These are phyloP conservation scores for Falco columbarius DNA, from an alignment of 2,797 vertebrate genomes.

Conservation along the genomic window DNA sequence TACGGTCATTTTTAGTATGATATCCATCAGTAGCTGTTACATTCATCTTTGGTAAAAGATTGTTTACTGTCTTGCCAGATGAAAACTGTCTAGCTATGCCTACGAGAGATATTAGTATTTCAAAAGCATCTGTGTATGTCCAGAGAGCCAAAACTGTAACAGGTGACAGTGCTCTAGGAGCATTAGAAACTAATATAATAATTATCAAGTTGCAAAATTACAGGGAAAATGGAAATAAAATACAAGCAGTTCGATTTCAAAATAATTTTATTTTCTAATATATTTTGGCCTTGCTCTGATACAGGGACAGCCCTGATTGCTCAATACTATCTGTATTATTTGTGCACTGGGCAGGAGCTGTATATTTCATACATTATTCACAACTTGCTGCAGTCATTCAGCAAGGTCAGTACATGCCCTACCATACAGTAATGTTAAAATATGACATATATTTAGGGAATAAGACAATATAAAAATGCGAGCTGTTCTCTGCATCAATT, in stretches of 20 bases:
- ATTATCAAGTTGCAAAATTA: neutral
- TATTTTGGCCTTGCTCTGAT: neutral
- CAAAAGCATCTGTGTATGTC: neutral
- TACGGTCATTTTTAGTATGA: neutral
- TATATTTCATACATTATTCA: slow-evolving; percentile 35
- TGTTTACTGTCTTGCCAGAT: neutral
- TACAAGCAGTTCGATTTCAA: neutral
- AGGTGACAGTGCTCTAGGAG: neutral
- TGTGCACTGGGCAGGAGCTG: neutral
- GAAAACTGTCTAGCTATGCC: neutral
- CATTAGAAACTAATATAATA: neutral
- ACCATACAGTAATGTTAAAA: neutral
- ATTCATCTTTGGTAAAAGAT: neutral
- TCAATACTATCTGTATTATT: neutral
- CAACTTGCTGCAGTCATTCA: slow-evolving; percentile 2
- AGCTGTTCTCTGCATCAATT: neutral
- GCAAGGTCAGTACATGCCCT: slow-evolving; percentile 23
- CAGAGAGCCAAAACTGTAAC: neutral
- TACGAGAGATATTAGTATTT: neutral
- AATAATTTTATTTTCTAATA: neutral
- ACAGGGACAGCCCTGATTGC: neutral
- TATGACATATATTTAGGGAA: neutral
- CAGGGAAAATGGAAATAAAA: neutral
- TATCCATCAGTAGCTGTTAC: neutral
- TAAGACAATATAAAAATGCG: neutral